Percentiles rank a stretch among this genome's conserved stretches.
Conservation (phyloP, 2,113 vertebrate species). For the Reinhardtius hippoglossoides region DNA sequence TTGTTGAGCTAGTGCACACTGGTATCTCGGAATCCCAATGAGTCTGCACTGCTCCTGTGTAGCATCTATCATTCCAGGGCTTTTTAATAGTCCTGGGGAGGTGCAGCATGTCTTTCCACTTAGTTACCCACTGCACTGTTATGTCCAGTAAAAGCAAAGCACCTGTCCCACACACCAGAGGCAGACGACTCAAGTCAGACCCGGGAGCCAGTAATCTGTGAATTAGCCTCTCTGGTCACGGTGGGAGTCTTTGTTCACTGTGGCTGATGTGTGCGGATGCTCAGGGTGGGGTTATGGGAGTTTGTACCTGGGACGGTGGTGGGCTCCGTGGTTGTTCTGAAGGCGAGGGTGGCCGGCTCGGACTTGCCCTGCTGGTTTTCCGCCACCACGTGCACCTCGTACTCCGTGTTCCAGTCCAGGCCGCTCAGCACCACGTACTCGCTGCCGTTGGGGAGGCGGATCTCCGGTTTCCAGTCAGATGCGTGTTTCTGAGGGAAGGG, state of each 20-base stretch:
- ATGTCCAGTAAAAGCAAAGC: too few species aligned
- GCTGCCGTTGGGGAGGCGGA: conserved; percentile 87
- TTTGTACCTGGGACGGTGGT: conserved; percentile 93
- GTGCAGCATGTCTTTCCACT: neutral
- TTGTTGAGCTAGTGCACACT: conserved; percentile 2
- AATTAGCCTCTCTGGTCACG: conserved; percentile 53
- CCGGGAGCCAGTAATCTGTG: conserved; percentile 1
- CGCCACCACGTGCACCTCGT: conserved; percentile 91
- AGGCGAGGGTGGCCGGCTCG: conserved; percentile 83
- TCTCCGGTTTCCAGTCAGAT: conserved; percentile 92
- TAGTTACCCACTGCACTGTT: neutral
- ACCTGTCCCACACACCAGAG: neutral
- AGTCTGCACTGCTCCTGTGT: too few species aligned
- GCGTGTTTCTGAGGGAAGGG: conserved; percentile 84
- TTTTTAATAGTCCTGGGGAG: too few species aligned
- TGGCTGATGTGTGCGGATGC: conserved; percentile 49
- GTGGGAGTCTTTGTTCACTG: conserved; percentile 42
- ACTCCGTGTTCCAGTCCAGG: conserved; percentile 96
- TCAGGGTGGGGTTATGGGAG: conserved; percentile 27
- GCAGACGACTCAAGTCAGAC: conserved; percentile 26
- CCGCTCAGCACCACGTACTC: conserved; percentile 88
- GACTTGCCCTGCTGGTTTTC: conserved; percentile 96
- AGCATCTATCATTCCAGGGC: too few species aligned
- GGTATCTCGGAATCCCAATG: too few species aligned
- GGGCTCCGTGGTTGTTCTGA: conserved; percentile 90